These are phyloP conservation scores for Hololepta plana DNA, from an alignment of 2,888 invertebrate species.

Conservation along the genomic window DNA sequence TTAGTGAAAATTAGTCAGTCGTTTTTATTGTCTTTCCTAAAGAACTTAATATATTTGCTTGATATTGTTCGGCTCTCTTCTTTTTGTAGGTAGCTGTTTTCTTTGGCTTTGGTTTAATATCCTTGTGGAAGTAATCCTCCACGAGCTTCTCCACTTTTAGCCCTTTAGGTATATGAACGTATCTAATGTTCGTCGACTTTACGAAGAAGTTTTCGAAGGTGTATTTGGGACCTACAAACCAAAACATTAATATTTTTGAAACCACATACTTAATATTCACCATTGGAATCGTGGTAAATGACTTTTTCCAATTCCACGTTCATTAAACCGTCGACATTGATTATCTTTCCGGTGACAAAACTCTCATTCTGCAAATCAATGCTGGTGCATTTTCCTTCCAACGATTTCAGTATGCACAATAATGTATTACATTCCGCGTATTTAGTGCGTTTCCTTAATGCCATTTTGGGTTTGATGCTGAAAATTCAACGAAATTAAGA, in stretches of 20 bases:
- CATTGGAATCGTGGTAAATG: slow-evolving; percentile 37
- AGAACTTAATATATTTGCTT: slow-evolving; percentile 6
- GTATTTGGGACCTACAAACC: slow-evolving; percentile 27
- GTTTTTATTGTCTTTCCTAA: no score
- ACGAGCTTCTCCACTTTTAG: slow-evolving; percentile 14
- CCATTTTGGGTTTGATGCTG: no score
- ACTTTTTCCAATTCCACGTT: slow-evolving; percentile 45
- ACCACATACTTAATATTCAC: background rate
- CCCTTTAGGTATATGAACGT: slow-evolving; percentile 44
- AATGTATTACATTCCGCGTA: slow-evolving; percentile 46
- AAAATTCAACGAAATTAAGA: no score
- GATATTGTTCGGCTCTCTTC: slow-evolving; percentile 9
- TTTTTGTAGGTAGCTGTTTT: slow-evolving; percentile 8
- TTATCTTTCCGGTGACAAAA: slow-evolving; percentile 39
- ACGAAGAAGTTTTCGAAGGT: slow-evolving; percentile 44
- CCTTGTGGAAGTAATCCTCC: slow-evolving; percentile 6
- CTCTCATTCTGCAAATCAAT: slow-evolving; percentile 50
- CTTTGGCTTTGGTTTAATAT: slow-evolving; percentile 1
- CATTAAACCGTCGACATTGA: slow-evolving; percentile 49
- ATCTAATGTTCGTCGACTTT: slow-evolving; percentile 44
- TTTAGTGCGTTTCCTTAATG: no score
- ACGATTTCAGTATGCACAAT: slow-evolving; percentile 39
- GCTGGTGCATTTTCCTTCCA: slow-evolving; percentile 39
- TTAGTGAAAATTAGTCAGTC: no score
- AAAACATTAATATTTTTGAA: slow-evolving; percentile 3